phyloP scores from a whole-genome alignment of 2,888 invertebrate genomes.

The Sepioteuthis lessoniana region DNA sequence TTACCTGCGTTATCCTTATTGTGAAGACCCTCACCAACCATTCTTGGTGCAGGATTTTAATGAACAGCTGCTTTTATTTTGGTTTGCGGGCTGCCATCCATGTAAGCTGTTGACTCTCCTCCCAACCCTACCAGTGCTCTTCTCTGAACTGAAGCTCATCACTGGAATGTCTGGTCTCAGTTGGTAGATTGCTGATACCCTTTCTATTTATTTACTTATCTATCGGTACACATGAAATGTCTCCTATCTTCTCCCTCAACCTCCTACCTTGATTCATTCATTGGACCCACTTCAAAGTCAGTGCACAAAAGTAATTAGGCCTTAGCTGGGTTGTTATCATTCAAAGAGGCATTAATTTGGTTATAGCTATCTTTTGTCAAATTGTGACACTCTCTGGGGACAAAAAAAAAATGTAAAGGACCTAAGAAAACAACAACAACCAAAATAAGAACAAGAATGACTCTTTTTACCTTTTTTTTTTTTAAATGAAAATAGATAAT shows the following conservation, averaged over 20 bases:
- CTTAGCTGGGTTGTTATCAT: background rate
- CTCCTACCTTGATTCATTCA: background rate
- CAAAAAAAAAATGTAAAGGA: background rate
- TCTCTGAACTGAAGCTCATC: background rate
- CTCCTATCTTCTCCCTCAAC: background rate
- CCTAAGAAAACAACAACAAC: background rate
- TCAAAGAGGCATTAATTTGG: constrained; percentile 9
- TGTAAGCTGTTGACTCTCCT: background rate
- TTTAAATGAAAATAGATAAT: background rate
- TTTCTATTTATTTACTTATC: background rate
- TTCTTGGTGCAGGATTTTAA: background rate
- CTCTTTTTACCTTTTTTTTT: background rate
- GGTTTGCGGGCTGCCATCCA: background rate
- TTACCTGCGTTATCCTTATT: background rate
- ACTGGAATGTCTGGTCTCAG: background rate
- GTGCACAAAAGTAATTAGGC: background rate
- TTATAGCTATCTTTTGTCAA: constrained; percentile 33
- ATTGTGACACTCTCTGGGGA: constrained; percentile 9
- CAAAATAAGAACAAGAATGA: background rate
- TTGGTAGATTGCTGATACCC: background rate
- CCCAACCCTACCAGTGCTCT: background rate
- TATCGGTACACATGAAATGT: background rate
- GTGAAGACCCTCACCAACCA: background rate
- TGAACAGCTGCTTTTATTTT: background rate
- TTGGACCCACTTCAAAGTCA: constrained; percentile 5